Percentiles rank a stretch among this genome's conserved stretches.
Conservation (phyloP, 1,140 invertebrate genomes). For the Calliphora vicina region DNA sequence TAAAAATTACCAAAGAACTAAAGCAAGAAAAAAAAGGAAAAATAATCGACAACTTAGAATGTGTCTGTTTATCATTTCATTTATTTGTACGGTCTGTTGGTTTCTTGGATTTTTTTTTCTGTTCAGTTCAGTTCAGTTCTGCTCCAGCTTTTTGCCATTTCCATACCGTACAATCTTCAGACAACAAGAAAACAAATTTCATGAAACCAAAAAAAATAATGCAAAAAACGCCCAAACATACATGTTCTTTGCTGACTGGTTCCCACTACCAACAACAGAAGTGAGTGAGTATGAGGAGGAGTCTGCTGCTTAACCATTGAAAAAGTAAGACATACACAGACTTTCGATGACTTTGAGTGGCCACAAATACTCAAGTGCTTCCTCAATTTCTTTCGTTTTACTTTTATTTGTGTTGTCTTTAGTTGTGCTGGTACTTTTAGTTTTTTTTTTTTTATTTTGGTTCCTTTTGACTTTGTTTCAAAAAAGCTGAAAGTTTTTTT, state of each 20-base stretch:
- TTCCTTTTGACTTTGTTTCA: neutral
- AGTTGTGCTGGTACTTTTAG: neutral
- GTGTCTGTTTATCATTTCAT: slow-evolving; percentile 34
- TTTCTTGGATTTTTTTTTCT: neutral
- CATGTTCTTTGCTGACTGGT: neutral
- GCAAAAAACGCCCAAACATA: neutral
- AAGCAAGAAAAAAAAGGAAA: neutral
- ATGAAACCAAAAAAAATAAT: neutral
- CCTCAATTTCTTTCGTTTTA: slow-evolving; percentile 29
- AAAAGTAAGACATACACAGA: neutral
- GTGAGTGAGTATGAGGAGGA: neutral
- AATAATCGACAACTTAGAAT: neutral
- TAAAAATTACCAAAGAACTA: neutral
- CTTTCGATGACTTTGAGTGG: slow-evolving; percentile 34
- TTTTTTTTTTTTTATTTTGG: neutral
- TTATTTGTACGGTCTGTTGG: slow-evolving; percentile 34
- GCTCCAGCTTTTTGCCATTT: neutral
- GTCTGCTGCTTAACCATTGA: neutral
- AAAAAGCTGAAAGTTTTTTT: neutral
- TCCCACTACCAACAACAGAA: neutral
- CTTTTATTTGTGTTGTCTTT: slow-evolving; percentile 7
- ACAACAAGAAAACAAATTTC: neutral
- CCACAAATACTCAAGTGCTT: slow-evolving; percentile 33
- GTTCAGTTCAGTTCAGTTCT: neutral
- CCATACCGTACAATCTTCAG: neutral